Evolutionary conservation across 1,140 invertebrate species (phyloP).

Genomic region (Drosophila tropicalis): DNA sequence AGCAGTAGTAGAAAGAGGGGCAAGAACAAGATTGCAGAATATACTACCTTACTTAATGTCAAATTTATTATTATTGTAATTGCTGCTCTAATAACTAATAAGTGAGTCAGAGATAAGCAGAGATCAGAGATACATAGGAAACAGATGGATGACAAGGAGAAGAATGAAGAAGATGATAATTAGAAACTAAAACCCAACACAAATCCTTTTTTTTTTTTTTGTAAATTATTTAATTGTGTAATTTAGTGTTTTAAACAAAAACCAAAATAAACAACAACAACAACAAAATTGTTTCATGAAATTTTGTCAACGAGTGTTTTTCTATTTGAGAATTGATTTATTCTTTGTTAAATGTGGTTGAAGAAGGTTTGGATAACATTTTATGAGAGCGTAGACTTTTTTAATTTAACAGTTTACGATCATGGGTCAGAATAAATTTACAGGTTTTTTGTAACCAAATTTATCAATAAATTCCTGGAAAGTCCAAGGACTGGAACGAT

Average conservation of each 20-base stretch:
- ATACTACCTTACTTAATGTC: conserved; percentile 39
- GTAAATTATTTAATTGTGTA: conserved; percentile 70
- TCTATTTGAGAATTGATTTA: neutral
- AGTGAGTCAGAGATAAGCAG: neutral
- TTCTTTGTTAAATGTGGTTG: too few relatives aligned
- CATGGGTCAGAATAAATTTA: too few relatives aligned
- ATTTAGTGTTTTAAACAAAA: conserved; percentile 62
- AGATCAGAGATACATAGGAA: too few relatives aligned
- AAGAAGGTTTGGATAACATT: too few relatives aligned
- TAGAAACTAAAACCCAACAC: conserved; percentile 39
- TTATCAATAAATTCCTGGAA: too few relatives aligned
- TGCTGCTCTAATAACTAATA: conserved; percentile 36
- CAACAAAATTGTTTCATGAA: conserved; percentile 65
- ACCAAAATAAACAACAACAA: conserved; percentile 54
- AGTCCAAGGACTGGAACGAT: too few relatives aligned
- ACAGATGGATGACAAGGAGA: too few relatives aligned
- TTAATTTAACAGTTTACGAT: too few relatives aligned
- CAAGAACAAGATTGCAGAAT: conserved; percentile 25
- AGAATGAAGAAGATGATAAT: neutral
- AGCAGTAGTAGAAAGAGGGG: conserved; percentile 14
- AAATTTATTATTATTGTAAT: neutral
- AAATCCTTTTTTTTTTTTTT: conserved; percentile 58
- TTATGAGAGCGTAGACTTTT: too few relatives aligned
- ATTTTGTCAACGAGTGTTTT: neutral
- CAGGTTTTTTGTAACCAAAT: too few relatives aligned